phyloP scores from a whole-genome alignment of 30 jellyfish, hydroid and myxozoan species.

The Aurelia aurita complex sp. Pacific region DNA sequence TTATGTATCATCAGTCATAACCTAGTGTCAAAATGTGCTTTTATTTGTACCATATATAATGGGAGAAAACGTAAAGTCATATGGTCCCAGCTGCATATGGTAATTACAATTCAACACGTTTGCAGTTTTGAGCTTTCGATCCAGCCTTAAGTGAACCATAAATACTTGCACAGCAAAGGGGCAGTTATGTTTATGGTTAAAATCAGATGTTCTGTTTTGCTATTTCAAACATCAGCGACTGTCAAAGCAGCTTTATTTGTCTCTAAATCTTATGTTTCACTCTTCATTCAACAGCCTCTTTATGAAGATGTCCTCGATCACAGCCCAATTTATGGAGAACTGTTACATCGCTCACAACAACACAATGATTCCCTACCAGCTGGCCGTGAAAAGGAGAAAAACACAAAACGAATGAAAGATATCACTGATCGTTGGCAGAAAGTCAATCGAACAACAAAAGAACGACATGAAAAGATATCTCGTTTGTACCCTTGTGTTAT shows the following conservation, averaged over 20 bases:
- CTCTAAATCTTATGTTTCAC: neutral
- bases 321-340: slow-evolving; percentile 67
- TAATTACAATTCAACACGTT: too few relatives aligned
- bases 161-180: too few relatives aligned
- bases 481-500: slow-evolving; percentile 73
- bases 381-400: slow-evolving; percentile 61
- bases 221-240: too few relatives aligned
- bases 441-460: slow-evolving; percentile 53
- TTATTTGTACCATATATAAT: too few relatives aligned
- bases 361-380: slow-evolving; percentile 55
- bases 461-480: slow-evolving; percentile 61
- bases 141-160: too few relatives aligned
- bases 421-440: slow-evolving; percentile 88
- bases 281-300: slow-evolving; percentile 58
- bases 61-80: too few relatives aligned
- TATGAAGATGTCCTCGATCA: slow-evolving; percentile 84
- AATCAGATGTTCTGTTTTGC: too few relatives aligned
- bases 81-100: too few relatives aligned
- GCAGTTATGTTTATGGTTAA: too few relatives aligned
- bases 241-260: neutral
- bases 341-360: slow-evolving; percentile 69
- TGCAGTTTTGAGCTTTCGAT: too few relatives aligned
- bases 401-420: slow-evolving; percentile 50
- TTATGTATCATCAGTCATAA: too few relatives aligned
- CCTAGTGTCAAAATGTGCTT: too few relatives aligned